Evolutionary conservation across 2,113 vertebrate genomes (phyloP).

Genomic region (Fulica atra): DNA sequence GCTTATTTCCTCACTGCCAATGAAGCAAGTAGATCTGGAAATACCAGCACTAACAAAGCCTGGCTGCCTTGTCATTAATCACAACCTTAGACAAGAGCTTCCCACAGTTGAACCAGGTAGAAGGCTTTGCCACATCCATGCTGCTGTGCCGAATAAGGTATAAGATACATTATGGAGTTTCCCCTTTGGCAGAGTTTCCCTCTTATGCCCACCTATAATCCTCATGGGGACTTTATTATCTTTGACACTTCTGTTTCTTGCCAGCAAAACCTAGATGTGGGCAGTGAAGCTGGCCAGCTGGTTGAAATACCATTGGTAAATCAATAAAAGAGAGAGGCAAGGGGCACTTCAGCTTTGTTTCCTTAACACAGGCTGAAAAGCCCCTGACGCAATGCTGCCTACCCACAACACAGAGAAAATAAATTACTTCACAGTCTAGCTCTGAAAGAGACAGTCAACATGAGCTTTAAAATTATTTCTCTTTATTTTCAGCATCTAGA

Average conservation of each 20-base stretch:
- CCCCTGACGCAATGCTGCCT: background rate
- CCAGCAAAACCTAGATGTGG: background rate
- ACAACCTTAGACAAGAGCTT: background rate
- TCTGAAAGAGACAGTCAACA: background rate
- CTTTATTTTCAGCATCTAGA: background rate
- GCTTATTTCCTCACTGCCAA: background rate
- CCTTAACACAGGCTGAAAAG: background rate
- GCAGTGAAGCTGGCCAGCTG: background rate
- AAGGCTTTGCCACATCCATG: background rate
- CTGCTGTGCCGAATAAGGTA: background rate
- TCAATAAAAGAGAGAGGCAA: background rate
- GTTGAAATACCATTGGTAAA: background rate
- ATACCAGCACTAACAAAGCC: background rate
- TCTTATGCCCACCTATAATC: background rate
- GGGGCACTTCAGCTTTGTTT: background rate
- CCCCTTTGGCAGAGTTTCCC: background rate
- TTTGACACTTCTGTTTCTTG: background rate
- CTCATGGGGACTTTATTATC: background rate
- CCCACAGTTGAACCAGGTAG: rapidly evolving
- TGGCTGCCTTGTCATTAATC: background rate
- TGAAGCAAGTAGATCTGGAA: background rate
- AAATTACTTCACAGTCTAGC: background rate
- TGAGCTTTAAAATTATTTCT: background rate
- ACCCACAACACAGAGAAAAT: background rate
- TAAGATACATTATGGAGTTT: rapidly evolving